Percentiles rank a stretch among this genome's conserved stretches.
These are phyloP conservation scores for Protodeltote pygarga DNA, from an alignment of 2,888 invertebrate species.

Conservation along the genomic window DNA sequence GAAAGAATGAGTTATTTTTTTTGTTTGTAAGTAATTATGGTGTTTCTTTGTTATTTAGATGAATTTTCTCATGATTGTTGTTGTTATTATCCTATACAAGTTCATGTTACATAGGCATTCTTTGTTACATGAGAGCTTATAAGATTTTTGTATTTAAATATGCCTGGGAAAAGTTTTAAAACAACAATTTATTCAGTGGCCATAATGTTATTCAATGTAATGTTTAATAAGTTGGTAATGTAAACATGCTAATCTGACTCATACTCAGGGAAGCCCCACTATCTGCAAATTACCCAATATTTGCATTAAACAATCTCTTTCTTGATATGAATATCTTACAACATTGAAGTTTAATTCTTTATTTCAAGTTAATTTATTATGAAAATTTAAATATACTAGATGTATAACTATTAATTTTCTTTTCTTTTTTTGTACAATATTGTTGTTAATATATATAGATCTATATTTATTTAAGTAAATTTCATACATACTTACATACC, in stretches of 20 bases:
- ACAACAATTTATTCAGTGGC: too few relatives aligned
- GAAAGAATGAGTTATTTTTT: too few relatives aligned
- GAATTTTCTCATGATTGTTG: constrained; percentile 26
- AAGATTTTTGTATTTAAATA: not conserved
- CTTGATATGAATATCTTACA: not conserved
- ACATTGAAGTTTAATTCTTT: constrained; percentile 1
- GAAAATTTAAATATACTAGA: not conserved
- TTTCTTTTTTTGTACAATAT: too few relatives aligned
- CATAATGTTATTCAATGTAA: not conserved
- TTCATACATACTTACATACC: too few relatives aligned
- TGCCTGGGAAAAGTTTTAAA: not conserved
- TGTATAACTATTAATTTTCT: too few relatives aligned
- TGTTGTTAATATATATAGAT: too few relatives aligned
- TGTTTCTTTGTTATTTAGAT: constrained; percentile 12
- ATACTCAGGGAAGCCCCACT: constrained; percentile 6
- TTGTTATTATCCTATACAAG: constrained; percentile 20
- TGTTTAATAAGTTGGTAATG: not conserved
- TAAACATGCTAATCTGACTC: constrained; percentile 16
- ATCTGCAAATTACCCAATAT: constrained; percentile 15
- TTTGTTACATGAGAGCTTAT: constrained; percentile 6
- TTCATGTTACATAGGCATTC: constrained; percentile 10
- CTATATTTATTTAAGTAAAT: too few relatives aligned
- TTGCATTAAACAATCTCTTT: constrained; percentile 3
- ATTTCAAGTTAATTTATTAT: not conserved
- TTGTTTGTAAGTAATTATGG: not conserved